Evolutionary conservation across 2,113 vertebrate genomes (phyloP).

Genomic region (Diphyllodes magnificus): DNA sequence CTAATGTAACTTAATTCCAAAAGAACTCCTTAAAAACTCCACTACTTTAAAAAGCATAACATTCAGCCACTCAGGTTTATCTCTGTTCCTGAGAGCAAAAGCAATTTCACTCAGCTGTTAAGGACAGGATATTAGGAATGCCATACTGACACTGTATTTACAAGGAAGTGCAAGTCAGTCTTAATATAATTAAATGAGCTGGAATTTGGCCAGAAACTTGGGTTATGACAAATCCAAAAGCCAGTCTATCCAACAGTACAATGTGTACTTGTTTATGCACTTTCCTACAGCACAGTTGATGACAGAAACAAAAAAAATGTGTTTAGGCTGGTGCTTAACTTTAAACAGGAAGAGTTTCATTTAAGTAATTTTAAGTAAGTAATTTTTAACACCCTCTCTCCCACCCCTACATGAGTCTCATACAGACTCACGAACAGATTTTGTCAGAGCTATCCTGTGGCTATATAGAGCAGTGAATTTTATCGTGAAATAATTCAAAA

Average conservation of each 20-base stretch:
- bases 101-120: not conserved
- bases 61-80: not conserved
- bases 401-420: too few relatives aligned
- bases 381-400: not conserved
- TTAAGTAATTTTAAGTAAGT: not conserved
- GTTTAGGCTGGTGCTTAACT: not conserved
- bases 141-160: not conserved
- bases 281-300: not conserved
- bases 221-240: slow-evolving; percentile 32
- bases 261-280: slow-evolving; percentile 40
- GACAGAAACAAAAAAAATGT: not conserved
- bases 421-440: not conserved
- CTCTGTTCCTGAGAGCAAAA: not conserved
- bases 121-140: not conserved
- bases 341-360: slow-evolving; percentile 7
- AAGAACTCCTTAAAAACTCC: not conserved
- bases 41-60: not conserved
- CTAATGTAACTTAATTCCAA: not conserved
- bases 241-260: slow-evolving; percentile 22
- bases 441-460: not conserved
- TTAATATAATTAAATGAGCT: slow-evolving; percentile 1
- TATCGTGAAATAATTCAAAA: not conserved
- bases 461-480: not conserved
- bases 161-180: slow-evolving; percentile 7
- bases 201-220: slow-evolving; percentile 26